phyloP scores from a whole-genome alignment of 2,113 vertebrate genomes.

The Carassius gibelio region DNA sequence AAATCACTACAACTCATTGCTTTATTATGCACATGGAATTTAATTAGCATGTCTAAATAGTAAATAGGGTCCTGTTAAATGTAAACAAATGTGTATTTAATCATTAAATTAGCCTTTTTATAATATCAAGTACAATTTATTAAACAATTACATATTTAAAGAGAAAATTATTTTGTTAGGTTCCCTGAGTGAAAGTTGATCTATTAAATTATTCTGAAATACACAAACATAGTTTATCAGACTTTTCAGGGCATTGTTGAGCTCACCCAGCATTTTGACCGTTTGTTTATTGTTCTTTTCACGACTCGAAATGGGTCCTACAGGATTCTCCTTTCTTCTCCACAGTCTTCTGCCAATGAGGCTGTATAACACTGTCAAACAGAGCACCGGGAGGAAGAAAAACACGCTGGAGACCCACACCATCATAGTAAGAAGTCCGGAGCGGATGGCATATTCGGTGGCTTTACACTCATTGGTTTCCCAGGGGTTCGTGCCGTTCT shows the following conservation, averaged over 20 bases:
- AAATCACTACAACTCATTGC: background rate
- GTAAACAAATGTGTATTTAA: background rate
- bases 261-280: conserved; percentile 94
- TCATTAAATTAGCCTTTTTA: too few species aligned
- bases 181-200: background rate
- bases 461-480: conserved; percentile 93
- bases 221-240: background rate
- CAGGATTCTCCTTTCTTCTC: conserved; percentile 80
- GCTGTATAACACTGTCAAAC: conserved; percentile 92
- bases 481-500: conserved; percentile 74
- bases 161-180: too few species aligned
- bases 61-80: background rate
- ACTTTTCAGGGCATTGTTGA: background rate
- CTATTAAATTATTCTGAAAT: background rate
- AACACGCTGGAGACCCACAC: conserved; percentile 93
- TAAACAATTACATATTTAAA: too few species aligned
- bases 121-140: background rate
- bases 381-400: conserved; percentile 95
- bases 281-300: conserved; percentile 94
- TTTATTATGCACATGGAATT: background rate
- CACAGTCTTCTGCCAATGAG: conserved; percentile 93
- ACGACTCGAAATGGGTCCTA: conserved; percentile 79
- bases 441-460: conserved; percentile 91
- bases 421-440: conserved; percentile 92
- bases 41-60: background rate